phyloP scores from a whole-genome alignment of 2,888 invertebrate species.

The Coenonympha glycerion region DNA sequence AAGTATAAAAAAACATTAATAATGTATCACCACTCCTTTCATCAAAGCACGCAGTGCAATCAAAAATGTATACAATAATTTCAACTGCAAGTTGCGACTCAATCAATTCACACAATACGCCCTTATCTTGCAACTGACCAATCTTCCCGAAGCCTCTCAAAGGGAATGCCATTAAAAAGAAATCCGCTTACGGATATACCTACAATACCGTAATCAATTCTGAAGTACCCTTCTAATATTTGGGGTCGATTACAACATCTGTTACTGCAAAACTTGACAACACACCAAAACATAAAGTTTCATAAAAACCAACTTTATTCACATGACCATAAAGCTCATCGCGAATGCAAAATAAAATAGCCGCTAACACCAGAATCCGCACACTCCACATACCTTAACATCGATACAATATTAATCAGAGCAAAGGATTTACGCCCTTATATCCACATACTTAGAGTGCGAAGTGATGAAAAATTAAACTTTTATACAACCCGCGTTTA shows the following conservation, averaged over 20 bases:
- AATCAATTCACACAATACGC: constrained; percentile 33
- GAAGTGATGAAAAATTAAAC: constrained; percentile 15
- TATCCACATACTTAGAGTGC: constrained; percentile 4
- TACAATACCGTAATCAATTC: constrained; percentile 64
- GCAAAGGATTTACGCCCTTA: constrained; percentile 16
- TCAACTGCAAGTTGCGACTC: constrained; percentile 19
- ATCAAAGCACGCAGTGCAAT: not conserved
- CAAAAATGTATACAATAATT: constrained; percentile 7
- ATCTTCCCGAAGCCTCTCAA: constrained; percentile 31
- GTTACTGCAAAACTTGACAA: constrained; percentile 43
- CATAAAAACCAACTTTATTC: constrained; percentile 12
- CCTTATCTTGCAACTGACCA: constrained; percentile 33
- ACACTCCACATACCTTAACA: constrained; percentile 36
- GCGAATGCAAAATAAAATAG: constrained; percentile 5
- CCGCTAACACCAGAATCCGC: constrained; percentile 16
- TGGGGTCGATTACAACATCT: constrained; percentile 65
- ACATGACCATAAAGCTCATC: constrained; percentile 16
- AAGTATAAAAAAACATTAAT: not conserved
- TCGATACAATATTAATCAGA: constrained; percentile 19
- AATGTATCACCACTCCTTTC: not conserved
- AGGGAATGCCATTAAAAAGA: constrained; percentile 60
- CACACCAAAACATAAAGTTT: not conserved
- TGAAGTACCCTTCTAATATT: constrained; percentile 61
- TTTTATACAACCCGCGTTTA: constrained; percentile 26
- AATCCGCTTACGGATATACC: constrained; percentile 61